Base-by-base conservation (phyloP, 1,140 invertebrate genomes). In the Euglossa dilemma region DNA sequence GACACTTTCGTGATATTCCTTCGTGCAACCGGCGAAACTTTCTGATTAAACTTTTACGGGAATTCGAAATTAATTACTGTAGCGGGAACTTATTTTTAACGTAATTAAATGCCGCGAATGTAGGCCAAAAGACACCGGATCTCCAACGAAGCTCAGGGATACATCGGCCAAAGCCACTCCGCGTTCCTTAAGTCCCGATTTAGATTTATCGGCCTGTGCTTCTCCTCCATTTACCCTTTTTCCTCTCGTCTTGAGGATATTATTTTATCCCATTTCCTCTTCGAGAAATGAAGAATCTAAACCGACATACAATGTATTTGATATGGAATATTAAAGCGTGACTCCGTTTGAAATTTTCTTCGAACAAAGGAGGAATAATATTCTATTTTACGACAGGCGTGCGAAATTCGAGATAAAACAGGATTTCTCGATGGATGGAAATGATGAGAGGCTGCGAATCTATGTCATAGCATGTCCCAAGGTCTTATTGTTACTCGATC, bases 1-100 rank as follows among this genome's bases (percentile, higher is more conserved):
- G 80, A 88, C 86, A 88, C 83, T 88, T 88, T 80, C 72, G 50
- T 45, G 85, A 85, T 85, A 74, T 52, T 47, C 56, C 16, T 14
- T 12, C 63, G 28, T 52, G 57, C 73, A 54, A 52, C 61, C 45
- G 25, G 50, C 56, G 64, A 85, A 88, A 88, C 87, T 88, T 88
- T 75, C 70, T 83, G 87, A 88, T 85, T 85, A 88, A 87, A 85
- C 86, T 88, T 87, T 87, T 85, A 87, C 64, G 71, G n/a, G 72
- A 87, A 88, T 88, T 84, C 85, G 81, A 83, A 83, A 88, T 88
- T 88, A 88, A 88, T 88, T 88, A 88, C 83, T 61, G 54, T 66
- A 18, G 20, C 64, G n/a, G n/a, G 80, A 87, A 80, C 78, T 87
- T 67, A 36, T 87, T 88, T 83, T 73, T 76, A 75, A 83, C 66